Percentiles rank a stretch among this genome's conserved stretches.
Evolutionary conservation across 2,113 vertebrate genomes (phyloP).

Genomic region (Catharus bicknelli): DNA sequence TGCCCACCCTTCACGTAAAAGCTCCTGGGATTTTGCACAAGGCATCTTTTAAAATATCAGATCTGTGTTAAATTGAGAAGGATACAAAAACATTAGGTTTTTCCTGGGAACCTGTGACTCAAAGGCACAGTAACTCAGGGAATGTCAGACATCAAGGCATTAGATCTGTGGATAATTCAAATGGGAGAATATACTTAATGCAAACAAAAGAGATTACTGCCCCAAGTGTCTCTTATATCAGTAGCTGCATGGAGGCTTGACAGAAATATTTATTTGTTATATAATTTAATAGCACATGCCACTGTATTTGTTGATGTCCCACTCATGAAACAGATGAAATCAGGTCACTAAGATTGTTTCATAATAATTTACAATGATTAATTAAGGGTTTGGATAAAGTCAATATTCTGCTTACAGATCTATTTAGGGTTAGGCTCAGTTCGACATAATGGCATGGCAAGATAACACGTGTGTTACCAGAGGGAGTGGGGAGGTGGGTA

Average conservation of each 20-base stretch:
- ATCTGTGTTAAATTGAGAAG: too few relatives aligned
- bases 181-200: not conserved
- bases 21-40: too few relatives aligned
- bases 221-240: not conserved
- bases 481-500: too few relatives aligned
- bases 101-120: not conserved
- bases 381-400: not conserved
- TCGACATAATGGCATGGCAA: fast-evolving
- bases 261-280: not conserved
- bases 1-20: too few relatives aligned
- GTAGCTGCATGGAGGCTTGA: not conserved
- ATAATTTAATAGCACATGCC: not conserved
- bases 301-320: not conserved
- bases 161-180: not conserved
- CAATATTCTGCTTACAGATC: not conserved
- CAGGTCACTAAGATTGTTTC: not conserved
- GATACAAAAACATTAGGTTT: too few relatives aligned
- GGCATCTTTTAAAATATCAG: too few relatives aligned
- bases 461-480: not conserved
- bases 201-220: not conserved
- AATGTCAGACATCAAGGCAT: not conserved
- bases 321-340: not conserved
- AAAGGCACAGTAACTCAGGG: not conserved
- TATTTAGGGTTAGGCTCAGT: not conserved
- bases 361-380: conserved; percentile 6